Evolutionary conservation across 2,888 invertebrate species (phyloP).

Genomic region (Watsonalla binaria): DNA sequence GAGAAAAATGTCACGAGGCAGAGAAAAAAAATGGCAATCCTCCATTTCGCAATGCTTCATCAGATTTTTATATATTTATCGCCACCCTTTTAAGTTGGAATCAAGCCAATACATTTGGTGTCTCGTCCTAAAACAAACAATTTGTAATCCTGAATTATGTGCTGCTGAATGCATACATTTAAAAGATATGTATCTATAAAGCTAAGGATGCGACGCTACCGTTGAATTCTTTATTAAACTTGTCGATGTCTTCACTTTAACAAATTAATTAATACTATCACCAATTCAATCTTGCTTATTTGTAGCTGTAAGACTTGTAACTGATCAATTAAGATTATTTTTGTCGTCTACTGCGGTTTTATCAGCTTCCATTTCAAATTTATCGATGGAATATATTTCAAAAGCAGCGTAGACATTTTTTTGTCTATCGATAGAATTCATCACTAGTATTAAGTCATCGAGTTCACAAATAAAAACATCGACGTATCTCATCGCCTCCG

Average conservation of each 20-base stretch:
- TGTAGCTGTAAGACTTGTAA: not conserved
- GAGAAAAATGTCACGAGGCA: conserved; percentile 48
- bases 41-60: conserved; percentile 60
- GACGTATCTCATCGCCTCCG: conserved; percentile 62
- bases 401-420: not conserved
- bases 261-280: not conserved
- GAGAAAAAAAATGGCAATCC: conserved; percentile 42
- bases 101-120: conserved; percentile 73
- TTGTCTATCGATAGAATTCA: conserved; percentile 38
- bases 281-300: not conserved
- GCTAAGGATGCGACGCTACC: conserved; percentile 44
- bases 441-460: conserved; percentile 73
- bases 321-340: not conserved
- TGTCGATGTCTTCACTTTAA: conserved; percentile 21
- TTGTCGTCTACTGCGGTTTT: not conserved
- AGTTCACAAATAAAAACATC: conserved; percentile 69
- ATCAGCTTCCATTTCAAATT: not conserved
- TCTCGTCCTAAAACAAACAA: conserved; percentile 77
- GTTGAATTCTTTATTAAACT: conserved; percentile 7
- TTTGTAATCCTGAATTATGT: conserved; percentile 78
- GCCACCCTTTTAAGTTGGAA: conserved; percentile 73
- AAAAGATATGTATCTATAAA: conserved; percentile 76
- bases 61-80: conserved; percentile 69
- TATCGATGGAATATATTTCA: not conserved
- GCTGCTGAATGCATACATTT: conserved; percentile 78